phyloP scores from a whole-genome alignment of 2,888 invertebrate species.

The Lycophotia porphyrea region DNA sequence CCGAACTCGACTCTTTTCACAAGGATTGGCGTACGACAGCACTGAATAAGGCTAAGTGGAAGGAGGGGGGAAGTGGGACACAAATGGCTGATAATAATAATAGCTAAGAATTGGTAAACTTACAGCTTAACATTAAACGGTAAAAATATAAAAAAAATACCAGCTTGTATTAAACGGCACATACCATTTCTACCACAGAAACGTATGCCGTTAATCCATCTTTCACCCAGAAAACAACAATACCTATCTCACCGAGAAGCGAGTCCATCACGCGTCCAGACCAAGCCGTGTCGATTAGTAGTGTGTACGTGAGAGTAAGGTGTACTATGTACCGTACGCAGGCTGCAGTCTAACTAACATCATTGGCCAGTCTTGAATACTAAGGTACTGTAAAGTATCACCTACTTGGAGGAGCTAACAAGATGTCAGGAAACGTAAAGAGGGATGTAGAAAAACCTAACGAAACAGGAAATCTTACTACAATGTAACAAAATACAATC shows the following conservation, averaged over 20 bases:
- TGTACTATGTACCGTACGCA: conserved; percentile 23
- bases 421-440: conserved; percentile 33
- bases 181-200: neutral
- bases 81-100: no score
- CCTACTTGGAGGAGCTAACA: conserved; percentile 44
- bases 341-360: conserved; percentile 28
- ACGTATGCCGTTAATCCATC: conserved; percentile 16
- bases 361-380: conserved; percentile 47
- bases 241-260: conserved; percentile 33
- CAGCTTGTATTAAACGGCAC: neutral
- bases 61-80: no score
- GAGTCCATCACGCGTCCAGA: conserved; percentile 47
- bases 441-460: neutral
- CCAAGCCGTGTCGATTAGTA: conserved; percentile 54
- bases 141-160: neutral
- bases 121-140: neutral
- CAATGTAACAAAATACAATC: neutral
- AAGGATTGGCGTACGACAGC: no score
- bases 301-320: conserved; percentile 58
- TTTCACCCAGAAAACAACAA: conserved; percentile 31
- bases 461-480: neutral
- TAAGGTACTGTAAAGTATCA: conserved; percentile 43
- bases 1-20: no score
- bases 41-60: no score
- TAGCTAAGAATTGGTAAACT: neutral